phyloP scores from a whole-genome alignment of 2,888 invertebrate genomes.

The Sarcophaga carnaria region DNA sequence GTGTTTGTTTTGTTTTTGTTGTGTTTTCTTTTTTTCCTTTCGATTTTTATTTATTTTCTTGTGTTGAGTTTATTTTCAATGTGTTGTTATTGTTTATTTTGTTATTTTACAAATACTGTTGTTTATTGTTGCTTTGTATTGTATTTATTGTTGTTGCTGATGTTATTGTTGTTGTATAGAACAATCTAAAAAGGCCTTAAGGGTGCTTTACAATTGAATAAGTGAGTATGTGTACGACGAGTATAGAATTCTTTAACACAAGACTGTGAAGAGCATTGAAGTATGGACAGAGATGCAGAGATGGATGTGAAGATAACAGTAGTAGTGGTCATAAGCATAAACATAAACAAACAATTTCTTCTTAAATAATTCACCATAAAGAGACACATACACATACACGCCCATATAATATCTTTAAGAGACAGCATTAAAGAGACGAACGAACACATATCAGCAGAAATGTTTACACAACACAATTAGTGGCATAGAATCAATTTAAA shows the following conservation, averaged over 20 bases:
- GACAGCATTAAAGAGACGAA: no score
- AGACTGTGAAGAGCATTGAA: not conserved
- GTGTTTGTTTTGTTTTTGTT: not conserved
- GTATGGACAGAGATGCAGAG: not conserved
- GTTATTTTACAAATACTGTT: constrained; percentile 1
- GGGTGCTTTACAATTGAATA: constrained; percentile 53
- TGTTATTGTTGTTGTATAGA: not conserved
- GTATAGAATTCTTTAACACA: constrained; percentile 32
- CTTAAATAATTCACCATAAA: not conserved
- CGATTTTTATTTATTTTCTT: not conserved
- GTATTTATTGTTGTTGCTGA: constrained; percentile 9
- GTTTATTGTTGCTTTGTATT: constrained; percentile 12
- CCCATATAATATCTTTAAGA: no score
- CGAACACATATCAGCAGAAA: no score
- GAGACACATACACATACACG: no score
- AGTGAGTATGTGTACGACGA: constrained; percentile 7
- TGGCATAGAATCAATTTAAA: no score
- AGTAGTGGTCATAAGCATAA: constrained; percentile 4
- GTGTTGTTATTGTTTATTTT: not conserved
- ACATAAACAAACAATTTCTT: not conserved
- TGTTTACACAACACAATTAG: no score
- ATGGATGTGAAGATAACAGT: not conserved
- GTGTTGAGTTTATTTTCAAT: constrained; percentile 1
- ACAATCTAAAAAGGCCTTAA: constrained; percentile 36
- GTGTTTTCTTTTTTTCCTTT: not conserved